A percentile compares a stretch with the other conserved stretches of the same genome.
phyloP scores from a whole-genome alignment of 1,140 invertebrate genomes.

The Neotoxoptera formosana region DNA sequence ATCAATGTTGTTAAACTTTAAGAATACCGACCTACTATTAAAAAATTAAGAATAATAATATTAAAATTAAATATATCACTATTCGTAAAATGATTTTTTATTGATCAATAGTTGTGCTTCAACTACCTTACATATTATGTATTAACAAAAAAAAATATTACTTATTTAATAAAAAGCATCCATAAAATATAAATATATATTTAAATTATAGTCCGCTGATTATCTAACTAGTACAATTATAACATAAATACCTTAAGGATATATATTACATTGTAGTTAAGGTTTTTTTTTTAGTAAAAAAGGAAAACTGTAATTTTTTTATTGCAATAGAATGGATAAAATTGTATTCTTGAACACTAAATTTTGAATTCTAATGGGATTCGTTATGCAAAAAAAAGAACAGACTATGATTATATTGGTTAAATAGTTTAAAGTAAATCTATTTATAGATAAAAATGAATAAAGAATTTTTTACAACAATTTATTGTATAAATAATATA shows the following conservation, averaged over 20 bases:
- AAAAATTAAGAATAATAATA: background rate
- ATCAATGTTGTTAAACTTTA: background rate
- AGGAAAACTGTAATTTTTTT: background rate
- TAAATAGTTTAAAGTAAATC: no score
- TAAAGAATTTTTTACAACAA: no score
- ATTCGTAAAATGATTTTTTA: background rate
- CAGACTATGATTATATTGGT: background rate
- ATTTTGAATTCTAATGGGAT: background rate
- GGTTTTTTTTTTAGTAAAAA: no score
- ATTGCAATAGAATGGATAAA: no score
- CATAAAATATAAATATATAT: background rate
- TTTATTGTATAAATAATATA: background rate
- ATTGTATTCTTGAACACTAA: background rate
- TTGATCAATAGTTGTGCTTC: background rate
- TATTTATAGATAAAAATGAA: no score
- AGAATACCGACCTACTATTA: background rate
- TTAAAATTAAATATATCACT: background rate
- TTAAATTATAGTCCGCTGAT: constrained; percentile 36
- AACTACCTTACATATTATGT: constrained; percentile 13
- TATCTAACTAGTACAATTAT: constrained; percentile 18
- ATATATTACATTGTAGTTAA: background rate
- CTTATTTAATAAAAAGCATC: constrained; percentile 24
- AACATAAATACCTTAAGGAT: background rate
- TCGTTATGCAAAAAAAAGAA: background rate
- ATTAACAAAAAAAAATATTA: background rate